Evolutionary conservation across 2,888 invertebrate genomes (phyloP), one percentile per base, ranked within the genome.

Genomic region (Adineta ricciae): DNA sequence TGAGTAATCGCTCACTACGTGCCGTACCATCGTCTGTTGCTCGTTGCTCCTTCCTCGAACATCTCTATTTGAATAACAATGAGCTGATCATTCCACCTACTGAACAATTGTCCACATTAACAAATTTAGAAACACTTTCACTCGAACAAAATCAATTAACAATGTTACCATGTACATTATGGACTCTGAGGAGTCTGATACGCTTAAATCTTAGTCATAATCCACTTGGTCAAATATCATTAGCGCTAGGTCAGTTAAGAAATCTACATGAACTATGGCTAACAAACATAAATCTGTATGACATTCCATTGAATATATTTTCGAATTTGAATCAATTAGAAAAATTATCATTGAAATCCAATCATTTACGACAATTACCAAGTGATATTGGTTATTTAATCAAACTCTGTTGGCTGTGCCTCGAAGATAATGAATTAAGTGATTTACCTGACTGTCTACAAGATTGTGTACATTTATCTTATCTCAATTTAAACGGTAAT

Each of bases 161-260:
- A 19, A 52, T 85, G 11, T 41, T 85, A 52, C 85, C 85, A 52
- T 73, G 83, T 50, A 56, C 32, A 24, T 85, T 54, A 78, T 85
- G 83, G 36, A 52, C 52, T 85, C 36, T 85, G 41, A 85, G 32
- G 41, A 41, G 32, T 24, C 36, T 85, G 24, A 54, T 54, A 73
- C 73, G 85, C 56, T 84, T 85, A 52, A 85, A 85, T 85, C 52
- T 85, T 19, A 85, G 85, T 56, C 78, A 84, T 50, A 85, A 85
- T 85, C 83, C 38, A 36, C 27, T 85, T 27, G 50, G 64, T 54
- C 46, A 50, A 32, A 21, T 85, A 73, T 73, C 78, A 49, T 4
- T 32, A 14, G 27, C 46, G n/a, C 36, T 85, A 36, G 50, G 38
- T 36, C 72, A 49, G 41, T 82, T 78, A 41, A 73, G 56, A 78